Evolutionary conservation across 2,888 invertebrate genomes (phyloP), one percentile per base, ranked within the genome.

Genomic region (Ephialtes manifestator): DNA sequence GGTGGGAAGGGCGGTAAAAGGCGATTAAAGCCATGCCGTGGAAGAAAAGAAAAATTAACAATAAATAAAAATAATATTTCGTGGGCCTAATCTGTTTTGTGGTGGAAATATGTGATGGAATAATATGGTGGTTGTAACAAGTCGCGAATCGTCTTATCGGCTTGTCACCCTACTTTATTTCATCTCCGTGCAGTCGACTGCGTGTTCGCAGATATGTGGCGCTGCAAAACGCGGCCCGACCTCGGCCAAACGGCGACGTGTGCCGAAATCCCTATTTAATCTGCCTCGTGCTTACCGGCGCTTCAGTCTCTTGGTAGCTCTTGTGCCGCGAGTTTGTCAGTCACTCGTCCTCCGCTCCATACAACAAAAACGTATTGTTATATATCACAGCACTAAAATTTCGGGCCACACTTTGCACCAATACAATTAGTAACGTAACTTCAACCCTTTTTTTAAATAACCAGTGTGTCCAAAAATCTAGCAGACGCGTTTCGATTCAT

Each of bases 271-370:
- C 20, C 78, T 78, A 83, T 78, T 83, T 78, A 83, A 83, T 53
- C 18, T 68, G 83, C 78, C 78, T 72, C 83, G 78, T 83, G 83
- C 24, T 74, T 78, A 60, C 78, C 83, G 83, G 78, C 83, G 43
- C 83, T 81, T 82, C 81, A 82, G 82, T 83, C 31, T 74, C 67
- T 24, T 74, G 28, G 24, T 58, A 76, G 65, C 53, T 63, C 15
- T 20, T 43, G 53, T 24, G 60, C n/a, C 31, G 51, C n/a, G 53
- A 18, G 65, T 75, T 68, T 13, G 43, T 53, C 43, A 35, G 39
- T 11, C 15, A 20, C 65, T 46, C 48, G 10, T 46, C 60, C 43
- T 35, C 53, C 5, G 53, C 39, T 67, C 53, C 67, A 67, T 39
- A 24, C 28, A 20, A 35, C 10, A 53, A 39, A 39, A 8, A 67